Percentiles rank a stretch among this genome's conserved stretches.
phyloP scores from a whole-genome alignment of 2,797 vertebrate species.

The Intellagama lesueurii region DNA sequence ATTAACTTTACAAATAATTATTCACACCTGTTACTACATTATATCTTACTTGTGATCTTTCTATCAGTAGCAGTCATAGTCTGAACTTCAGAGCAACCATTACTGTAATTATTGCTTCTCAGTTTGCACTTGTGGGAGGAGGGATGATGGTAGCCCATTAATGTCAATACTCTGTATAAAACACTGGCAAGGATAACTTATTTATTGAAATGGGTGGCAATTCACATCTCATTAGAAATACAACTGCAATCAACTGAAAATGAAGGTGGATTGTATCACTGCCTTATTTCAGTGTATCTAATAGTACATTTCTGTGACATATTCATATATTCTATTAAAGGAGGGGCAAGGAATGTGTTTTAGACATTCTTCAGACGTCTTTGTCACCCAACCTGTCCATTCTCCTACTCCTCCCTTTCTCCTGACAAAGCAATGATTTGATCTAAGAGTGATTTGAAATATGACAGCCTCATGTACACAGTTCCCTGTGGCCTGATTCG shows the following conservation, averaged over 20 bases:
- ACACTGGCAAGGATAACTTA: background rate
- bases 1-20: slow-evolving; percentile 43
- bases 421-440: background rate
- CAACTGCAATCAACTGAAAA: background rate
- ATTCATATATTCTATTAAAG: background rate
- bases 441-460: slow-evolving; percentile 50
- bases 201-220: background rate
- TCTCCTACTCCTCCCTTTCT: background rate
- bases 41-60: slow-evolving; percentile 33
- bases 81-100: background rate
- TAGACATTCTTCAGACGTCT: slow-evolving; percentile 35
- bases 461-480: slow-evolving; percentile 11
- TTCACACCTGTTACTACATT: slow-evolving; percentile 16
- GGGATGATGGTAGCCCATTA: slow-evolving; percentile 10
- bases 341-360: background rate
- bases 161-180: slow-evolving; percentile 9
- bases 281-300: background rate
- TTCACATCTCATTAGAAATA: background rate
- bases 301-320: background rate
- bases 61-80: slow-evolving; percentile 25
- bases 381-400: background rate
- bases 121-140: slow-evolving; percentile 17
- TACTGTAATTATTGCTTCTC: slow-evolving; percentile 15
- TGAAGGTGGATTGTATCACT: background rate
- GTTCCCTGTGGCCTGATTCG: slow-evolving; percentile 29